Percentiles rank a stretch among this genome's conserved stretches.
Evolutionary conservation across 1,140 invertebrate species (phyloP).

Genomic region (Zaprionus tsacasi): DNA sequence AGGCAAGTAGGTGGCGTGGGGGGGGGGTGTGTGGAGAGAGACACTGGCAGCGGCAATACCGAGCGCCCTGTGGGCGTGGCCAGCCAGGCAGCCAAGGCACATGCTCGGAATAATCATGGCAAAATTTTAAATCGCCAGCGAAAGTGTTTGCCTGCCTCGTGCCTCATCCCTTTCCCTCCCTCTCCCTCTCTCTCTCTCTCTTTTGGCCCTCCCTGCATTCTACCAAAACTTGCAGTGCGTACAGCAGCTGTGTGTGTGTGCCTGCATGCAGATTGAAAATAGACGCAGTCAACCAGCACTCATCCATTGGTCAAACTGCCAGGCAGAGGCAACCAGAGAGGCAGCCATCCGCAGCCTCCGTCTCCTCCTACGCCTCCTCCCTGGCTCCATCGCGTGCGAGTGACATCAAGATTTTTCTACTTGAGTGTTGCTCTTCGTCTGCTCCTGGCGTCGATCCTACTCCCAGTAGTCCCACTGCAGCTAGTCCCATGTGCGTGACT

Average conservation of each 20-base stretch:
- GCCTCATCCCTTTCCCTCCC: neutral
- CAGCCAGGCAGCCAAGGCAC: constrained; percentile 45
- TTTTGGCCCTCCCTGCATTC: neutral
- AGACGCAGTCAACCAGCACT: constrained; percentile 72
- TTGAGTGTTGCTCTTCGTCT: constrained; percentile 20
- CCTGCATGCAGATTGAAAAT: constrained; percentile 69
- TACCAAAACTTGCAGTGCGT: constrained; percentile 22
- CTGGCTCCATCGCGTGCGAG: constrained; percentile 16
- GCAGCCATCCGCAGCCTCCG: constrained; percentile 1
- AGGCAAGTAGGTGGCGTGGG: constrained; percentile 4
- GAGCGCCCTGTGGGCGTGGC: constrained; percentile 41
- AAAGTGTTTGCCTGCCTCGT: constrained; percentile 65
- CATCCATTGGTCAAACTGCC: constrained; percentile 44
- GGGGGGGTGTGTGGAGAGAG: neutral
- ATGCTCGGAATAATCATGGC: constrained; percentile 82
- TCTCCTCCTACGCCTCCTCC: neutral
- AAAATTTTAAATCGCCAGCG: constrained; percentile 80
- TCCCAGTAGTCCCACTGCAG: neutral
- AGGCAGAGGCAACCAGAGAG: constrained; percentile 7
- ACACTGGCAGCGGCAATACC: constrained; percentile 1
- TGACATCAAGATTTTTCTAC: constrained; percentile 43
- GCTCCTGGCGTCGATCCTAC: neutral
- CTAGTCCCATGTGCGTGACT: constrained; percentile 45
- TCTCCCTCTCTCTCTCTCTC: neutral
- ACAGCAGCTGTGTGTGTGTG: constrained; percentile 23